These are phyloP conservation scores for Tribolium madens DNA, from an alignment of 1,140 invertebrate genomes.

Conservation along the genomic window DNA sequence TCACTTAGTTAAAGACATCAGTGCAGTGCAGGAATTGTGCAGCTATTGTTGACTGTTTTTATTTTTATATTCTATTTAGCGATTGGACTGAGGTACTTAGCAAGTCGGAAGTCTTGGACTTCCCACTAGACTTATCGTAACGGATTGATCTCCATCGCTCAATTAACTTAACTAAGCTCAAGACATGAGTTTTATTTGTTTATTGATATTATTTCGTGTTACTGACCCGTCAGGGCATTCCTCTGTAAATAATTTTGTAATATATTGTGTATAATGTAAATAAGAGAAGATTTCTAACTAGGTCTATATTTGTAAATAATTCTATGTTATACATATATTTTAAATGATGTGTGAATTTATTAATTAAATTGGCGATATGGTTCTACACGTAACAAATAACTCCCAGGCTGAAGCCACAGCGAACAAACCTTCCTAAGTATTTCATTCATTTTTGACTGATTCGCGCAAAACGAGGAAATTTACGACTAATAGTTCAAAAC, in stretches of 20 bases:
- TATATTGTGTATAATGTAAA: conserved; percentile 64
- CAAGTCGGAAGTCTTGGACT: conserved; percentile 5
- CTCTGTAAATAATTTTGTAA: conserved; percentile 61
- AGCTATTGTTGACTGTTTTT: conserved; percentile 64
- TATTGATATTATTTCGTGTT: conserved; percentile 60
- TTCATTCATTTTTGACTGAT: conserved; percentile 28
- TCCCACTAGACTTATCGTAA: conserved; percentile 43
- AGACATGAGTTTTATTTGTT: conserved; percentile 45
- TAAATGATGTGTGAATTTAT: conserved; percentile 64
- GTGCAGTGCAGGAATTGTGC: conserved; percentile 60
- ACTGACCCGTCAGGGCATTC: conserved; percentile 62
- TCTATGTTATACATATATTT: conserved; percentile 63
- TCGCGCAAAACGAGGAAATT: not conserved
- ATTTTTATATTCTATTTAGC: conserved; percentile 58
- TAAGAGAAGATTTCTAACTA: conserved; percentile 64
- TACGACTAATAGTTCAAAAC: conserved; percentile 17
- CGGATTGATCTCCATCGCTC: conserved; percentile 62
- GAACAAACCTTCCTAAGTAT: conserved; percentile 28
- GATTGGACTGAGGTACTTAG: conserved; percentile 59
- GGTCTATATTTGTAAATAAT: conserved; percentile 64
- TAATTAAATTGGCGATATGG: conserved; percentile 63
- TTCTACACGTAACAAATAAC: conserved; percentile 56
- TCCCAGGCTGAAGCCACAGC: conserved; percentile 47
- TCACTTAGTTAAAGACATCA: conserved; percentile 58
- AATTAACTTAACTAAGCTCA: conserved; percentile 53